Evolutionary conservation across 1,140 invertebrate species (phyloP).

Genomic region (Lysiphlebus fabarum): DNA sequence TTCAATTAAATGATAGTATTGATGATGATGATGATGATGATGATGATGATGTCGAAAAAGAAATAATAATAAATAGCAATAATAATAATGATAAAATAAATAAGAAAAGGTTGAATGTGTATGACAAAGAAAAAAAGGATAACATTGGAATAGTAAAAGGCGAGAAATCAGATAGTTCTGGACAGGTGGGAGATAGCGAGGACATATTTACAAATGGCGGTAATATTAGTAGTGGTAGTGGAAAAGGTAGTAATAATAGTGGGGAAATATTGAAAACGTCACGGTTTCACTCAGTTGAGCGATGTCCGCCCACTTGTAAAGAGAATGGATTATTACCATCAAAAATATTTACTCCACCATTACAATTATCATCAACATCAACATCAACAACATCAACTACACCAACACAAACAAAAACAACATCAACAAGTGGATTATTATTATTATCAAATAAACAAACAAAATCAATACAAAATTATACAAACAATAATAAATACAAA

Average conservation of each 20-base stretch:
- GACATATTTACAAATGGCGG: slow-evolving; percentile 25
- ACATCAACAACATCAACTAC: no score
- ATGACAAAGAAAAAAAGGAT: slow-evolving; percentile 31
- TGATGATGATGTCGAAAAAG: background rate
- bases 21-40: background rate
- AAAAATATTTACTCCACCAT: slow-evolving; percentile 27
- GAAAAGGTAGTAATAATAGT: slow-evolving; percentile 41
- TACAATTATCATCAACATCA: slow-evolving; percentile 14
- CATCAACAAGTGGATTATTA: no score
- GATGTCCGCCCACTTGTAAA: slow-evolving; percentile 47
- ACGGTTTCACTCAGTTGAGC: slow-evolving; percentile 51
- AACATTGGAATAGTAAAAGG: slow-evolving; percentile 49
- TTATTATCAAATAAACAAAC: slow-evolving; percentile 2
- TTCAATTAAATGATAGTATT: background rate
- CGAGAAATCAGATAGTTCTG: slow-evolving; percentile 39
- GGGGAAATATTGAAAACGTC: slow-evolving; percentile 48
- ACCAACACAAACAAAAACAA: no score
- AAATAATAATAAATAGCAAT: background rate
- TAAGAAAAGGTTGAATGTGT: slow-evolving; percentile 1
- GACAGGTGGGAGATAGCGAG: slow-evolving; percentile 53
- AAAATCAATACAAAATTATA: slow-evolving; percentile 21
- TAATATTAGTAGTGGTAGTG: slow-evolving; percentile 45
- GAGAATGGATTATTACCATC: slow-evolving; percentile 44
- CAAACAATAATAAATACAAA: slow-evolving; percentile 67
- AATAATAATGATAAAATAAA: background rate